These are phyloP conservation scores for Battus philenor DNA, from an alignment of 1,140 invertebrate species.

Conservation along the genomic window DNA sequence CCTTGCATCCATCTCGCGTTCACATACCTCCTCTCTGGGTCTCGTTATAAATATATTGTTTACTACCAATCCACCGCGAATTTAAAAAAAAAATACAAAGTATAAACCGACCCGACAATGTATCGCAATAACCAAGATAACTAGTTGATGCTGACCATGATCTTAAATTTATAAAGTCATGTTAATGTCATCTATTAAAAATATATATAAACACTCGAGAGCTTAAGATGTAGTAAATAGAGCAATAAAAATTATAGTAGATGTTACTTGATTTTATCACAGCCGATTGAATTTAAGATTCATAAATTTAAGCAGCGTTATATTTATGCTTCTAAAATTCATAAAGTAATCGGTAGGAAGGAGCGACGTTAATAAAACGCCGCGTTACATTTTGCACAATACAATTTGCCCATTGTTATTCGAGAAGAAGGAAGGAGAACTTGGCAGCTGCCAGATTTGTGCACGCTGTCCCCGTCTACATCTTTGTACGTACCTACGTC, in stretches of 20 bases:
- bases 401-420: conserved; percentile 47
- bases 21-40: not conserved
- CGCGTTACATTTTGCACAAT: conserved; percentile 71
- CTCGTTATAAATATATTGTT: not conserved
- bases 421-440: conserved; percentile 65
- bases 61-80: not conserved
- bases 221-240: too few species aligned
- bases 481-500: conserved; percentile 51
- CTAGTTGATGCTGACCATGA: too few species aligned
- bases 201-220: too few species aligned
- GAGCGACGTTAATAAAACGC: conserved; percentile 31
- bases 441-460: conserved; percentile 69
- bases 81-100: conserved; percentile 1
- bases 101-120: conserved; percentile 4
- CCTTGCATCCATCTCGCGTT: conserved; percentile 35
- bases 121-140: not conserved
- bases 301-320: not conserved
- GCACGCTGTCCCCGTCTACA: conserved; percentile 65
- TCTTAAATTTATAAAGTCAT: too few species aligned
- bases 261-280: too few species aligned
- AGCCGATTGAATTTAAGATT: too few species aligned
- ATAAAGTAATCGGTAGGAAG: conserved; percentile 17
- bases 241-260: too few species aligned
- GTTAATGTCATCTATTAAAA: too few species aligned
- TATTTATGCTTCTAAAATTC: conserved; percentile 11